Evolutionary conservation across 2,888 invertebrate species (phyloP).

Genomic region (Pollenia amentaria): DNA sequence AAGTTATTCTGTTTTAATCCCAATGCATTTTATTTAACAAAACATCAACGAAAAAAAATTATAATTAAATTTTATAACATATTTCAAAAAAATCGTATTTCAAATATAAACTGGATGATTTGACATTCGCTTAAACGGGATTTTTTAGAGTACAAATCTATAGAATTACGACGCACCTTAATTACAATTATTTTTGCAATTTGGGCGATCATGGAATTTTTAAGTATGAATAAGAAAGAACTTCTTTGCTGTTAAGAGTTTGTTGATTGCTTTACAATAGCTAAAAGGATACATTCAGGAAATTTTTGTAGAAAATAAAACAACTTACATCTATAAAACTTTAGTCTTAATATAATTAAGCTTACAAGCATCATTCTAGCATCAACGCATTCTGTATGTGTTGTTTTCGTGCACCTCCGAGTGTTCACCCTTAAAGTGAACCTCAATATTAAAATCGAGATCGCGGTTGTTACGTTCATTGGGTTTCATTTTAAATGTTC

Average conservation of each 20-base stretch:
- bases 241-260: not conserved
- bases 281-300: slow-evolving; percentile 35
- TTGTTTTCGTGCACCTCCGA: slow-evolving; percentile 94
- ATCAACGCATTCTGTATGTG: slow-evolving; percentile 94
- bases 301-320: slow-evolving; percentile 63
- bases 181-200: not conserved
- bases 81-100: slow-evolving; percentile 24
- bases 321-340: slow-evolving; percentile 61
- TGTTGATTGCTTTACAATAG: slow-evolving; percentile 10
- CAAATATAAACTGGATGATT: slow-evolving; percentile 21
- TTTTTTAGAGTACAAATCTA: slow-evolving; percentile 5
- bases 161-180: not conserved
- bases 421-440: slow-evolving; percentile 96
- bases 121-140: slow-evolving; percentile 24
- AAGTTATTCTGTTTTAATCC: not conserved
- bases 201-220: slow-evolving; percentile 8
- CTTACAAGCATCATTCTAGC: slow-evolving; percentile 27
- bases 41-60: not conserved
- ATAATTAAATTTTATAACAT: slow-evolving; percentile 7
- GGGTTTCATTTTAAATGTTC: slow-evolving; percentile 96
- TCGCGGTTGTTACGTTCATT: slow-evolving; percentile 98
- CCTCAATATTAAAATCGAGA: slow-evolving; percentile 96
- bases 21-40: slow-evolving; percentile 46
- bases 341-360: slow-evolving; percentile 60
- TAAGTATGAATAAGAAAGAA: slow-evolving; percentile 5